Conservation (phyloP, 2,888 invertebrate species). For the Cryptocephalus moraei region DNA sequence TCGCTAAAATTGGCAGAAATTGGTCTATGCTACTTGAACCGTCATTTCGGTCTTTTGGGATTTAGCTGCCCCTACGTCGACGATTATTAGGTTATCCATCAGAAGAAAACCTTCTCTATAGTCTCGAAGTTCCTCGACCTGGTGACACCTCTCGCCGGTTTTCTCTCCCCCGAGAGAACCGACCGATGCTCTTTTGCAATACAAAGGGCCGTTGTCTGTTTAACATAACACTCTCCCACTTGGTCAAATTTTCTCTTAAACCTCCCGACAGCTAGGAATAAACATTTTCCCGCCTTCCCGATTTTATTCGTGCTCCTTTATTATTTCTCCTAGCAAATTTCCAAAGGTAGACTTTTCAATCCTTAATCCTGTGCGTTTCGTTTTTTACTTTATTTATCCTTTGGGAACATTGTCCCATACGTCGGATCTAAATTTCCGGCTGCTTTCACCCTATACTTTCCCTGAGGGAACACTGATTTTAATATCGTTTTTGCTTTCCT, state of each 20-base stretch:
- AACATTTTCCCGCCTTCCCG: constrained; percentile 1
- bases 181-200: constrained; percentile 21
- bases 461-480: constrained; percentile 34
- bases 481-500: constrained; percentile 12
- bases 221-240: too few relatives aligned
- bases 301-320: too few relatives aligned
- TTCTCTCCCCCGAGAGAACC: constrained; percentile 11
- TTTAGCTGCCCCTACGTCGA: constrained; percentile 31
- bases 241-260: too few relatives aligned
- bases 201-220: too few relatives aligned
- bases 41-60: constrained; percentile 31
- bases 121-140: constrained; percentile 8
- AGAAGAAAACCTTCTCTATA: constrained; percentile 15
- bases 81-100: constrained; percentile 39
- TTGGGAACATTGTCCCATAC: constrained; percentile 35
- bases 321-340: too few relatives aligned
- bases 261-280: too few relatives aligned
- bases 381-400: constrained; percentile 40
- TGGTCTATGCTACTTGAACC: constrained; percentile 39
- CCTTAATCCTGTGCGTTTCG: constrained; percentile 23
- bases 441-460: constrained; percentile 29
- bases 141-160: constrained; percentile 17
- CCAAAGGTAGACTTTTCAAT: not conserved
- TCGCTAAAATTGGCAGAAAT: constrained; percentile 49
- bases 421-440: constrained; percentile 31